Percentiles rank a stretch among this genome's conserved stretches.
Evolutionary conservation across 2,797 vertebrate genomes (phyloP).

Genomic region (Heterohyrax brucei): DNA sequence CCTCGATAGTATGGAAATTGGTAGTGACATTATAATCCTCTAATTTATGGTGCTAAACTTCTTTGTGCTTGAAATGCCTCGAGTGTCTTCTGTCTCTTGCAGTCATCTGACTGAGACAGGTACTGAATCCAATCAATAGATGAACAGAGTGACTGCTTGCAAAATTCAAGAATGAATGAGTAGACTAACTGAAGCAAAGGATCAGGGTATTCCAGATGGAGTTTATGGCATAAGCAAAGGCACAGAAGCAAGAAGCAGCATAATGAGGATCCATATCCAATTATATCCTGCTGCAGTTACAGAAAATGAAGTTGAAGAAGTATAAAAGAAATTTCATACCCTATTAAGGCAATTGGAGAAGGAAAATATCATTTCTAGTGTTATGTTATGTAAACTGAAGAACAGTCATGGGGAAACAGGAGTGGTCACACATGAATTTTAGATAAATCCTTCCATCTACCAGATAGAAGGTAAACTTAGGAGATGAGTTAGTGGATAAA

Average conservation of each 20-base stretch:
- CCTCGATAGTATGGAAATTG: not conserved
- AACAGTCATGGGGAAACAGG: constrained; percentile 30
- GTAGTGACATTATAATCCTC: not conserved
- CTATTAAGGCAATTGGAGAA: not conserved
- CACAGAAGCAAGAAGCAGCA: not conserved
- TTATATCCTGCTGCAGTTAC: not conserved
- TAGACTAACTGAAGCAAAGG: not conserved
- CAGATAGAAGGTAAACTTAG: constrained; percentile 9
- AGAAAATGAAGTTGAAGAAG: constrained; percentile 26
- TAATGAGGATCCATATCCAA: not conserved
- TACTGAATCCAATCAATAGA: not conserved
- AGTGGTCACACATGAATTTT: not conserved
- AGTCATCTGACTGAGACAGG: not conserved
- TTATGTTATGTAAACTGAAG: not conserved
- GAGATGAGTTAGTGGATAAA: not conserved
- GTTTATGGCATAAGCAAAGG: not conserved
- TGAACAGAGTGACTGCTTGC: not conserved
- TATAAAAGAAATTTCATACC: constrained; percentile 41
- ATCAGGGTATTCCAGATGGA: not conserved
- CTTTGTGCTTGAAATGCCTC: constrained; percentile 42
- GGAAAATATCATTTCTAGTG: not conserved
- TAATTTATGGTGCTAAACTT: not conserved
- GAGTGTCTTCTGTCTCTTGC: not conserved
- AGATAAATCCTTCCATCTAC: constrained; percentile 36
- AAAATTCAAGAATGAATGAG: not conserved